Evolutionary conservation across 2,113 vertebrate species (phyloP), one percentile per base, ranked within the genome.

Genomic region (Siniperca knerii): DNA sequence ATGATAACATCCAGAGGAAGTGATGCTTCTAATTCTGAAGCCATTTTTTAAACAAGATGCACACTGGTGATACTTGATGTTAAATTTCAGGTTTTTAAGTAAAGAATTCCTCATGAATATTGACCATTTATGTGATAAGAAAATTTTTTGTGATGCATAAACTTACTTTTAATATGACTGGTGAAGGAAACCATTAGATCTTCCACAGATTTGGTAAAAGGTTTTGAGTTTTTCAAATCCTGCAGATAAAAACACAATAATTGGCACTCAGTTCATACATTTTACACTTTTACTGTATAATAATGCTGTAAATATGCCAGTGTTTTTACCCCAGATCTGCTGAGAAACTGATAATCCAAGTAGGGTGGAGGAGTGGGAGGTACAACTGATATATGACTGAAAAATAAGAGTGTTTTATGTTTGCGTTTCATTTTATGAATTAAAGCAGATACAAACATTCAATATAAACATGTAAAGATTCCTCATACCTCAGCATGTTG

Each of bases 361-460:
- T 96, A 91, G 15, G 97, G 97, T 23, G 97, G 97, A 21, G 98
- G 98, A 33, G 98, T 99, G 0, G 98, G 97, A 83, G 98, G 98
- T 6, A 99, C 96, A 0, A 99, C 92, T 4, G 97, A 96, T 83
- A 99, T 98, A 33, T 96, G 92, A 91, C 97, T 99, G 84, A 92
- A 75, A 91, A 50, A 60, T 15, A 16, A 4, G 46, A 61, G 0
- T 40, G 20, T 29, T 68, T 64, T 2, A 52, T 25, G 15, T 61
- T 35, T 0, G 0, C 6, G 33, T 37, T 57, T 78, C 15, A 21
- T 42, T 50, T 37, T 68, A 76, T 16, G 5, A 65, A 50, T 46
- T 11, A 18, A 48, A 75, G 0, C 16, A 33, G n/a, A 15, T 25
- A 20, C 13, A 64, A 50, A 62, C 20, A 18, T 9, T 44, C 18